A percentile compares a stretch with the other conserved stretches of the same genome.
phyloP scores from a whole-genome alignment of 2,797 vertebrate genomes.

The Enteromius anoplus region DNA sequence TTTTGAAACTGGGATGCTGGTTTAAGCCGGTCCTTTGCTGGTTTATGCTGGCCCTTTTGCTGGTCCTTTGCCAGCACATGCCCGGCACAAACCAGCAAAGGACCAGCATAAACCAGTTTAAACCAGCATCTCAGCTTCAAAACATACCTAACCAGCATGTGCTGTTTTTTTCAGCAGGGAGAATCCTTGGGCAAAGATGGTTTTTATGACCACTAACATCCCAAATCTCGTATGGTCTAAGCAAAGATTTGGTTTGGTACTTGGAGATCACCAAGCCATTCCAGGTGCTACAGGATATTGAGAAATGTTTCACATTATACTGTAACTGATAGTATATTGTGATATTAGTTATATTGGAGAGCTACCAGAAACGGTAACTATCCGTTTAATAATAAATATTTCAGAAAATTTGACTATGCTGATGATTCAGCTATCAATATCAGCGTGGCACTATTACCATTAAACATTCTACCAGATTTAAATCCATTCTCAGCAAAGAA shows the following conservation, averaged over 20 bases:
- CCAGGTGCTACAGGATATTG: not conserved
- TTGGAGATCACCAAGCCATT: not conserved
- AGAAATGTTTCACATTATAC: not conserved
- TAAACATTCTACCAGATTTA: slow-evolving; percentile 12
- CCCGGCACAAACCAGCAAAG: no score
- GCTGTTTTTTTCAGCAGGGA: no score
- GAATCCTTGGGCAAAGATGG: not conserved
- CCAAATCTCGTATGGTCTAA: not conserved
- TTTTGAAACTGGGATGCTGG: no score
- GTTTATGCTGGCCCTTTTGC: no score
- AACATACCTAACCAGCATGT: no score
- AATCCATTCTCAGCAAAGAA: slow-evolving; percentile 2
- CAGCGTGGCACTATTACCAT: not conserved
- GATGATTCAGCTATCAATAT: not conserved
- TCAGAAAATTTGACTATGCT: not conserved
- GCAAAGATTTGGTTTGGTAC: not conserved
- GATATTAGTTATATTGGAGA: not conserved
- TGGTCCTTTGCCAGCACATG: no score
- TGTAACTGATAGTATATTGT: not conserved
- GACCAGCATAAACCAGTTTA: no score
- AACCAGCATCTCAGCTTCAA: no score
- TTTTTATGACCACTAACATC: not conserved
- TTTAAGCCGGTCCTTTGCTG: no score
- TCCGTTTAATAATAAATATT: not conserved
- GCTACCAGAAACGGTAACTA: not conserved